phyloP scores from a whole-genome alignment of 1,140 invertebrate species.

The Nixonia krombeini region DNA sequence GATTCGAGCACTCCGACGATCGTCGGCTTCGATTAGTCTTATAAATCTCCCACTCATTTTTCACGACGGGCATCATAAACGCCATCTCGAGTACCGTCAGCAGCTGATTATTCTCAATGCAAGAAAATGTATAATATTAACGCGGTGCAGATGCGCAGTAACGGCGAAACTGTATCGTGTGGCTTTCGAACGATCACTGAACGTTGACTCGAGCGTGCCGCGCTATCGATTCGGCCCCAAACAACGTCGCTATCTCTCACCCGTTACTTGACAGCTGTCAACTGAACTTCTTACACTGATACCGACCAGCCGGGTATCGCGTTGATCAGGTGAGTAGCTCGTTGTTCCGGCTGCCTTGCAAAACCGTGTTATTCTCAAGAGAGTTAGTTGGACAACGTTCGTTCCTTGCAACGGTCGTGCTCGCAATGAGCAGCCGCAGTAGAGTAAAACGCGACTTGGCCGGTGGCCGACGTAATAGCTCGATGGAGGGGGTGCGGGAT shows the following conservation, averaged over 20 bases:
- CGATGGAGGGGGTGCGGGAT: slow-evolving; percentile 11
- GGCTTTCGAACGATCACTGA: neutral
- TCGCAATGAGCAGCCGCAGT: slow-evolving; percentile 54
- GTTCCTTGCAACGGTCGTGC: slow-evolving; percentile 45
- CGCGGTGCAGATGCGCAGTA: neutral
- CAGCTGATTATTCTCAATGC: slow-evolving; percentile 14
- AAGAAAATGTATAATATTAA: neutral
- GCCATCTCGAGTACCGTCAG: slow-evolving; percentile 77
- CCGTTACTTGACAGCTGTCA: too few species aligned
- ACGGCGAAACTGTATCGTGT: neutral
- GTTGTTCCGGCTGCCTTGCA: neutral
- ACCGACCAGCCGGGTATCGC: too few species aligned
- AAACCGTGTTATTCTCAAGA: neutral
- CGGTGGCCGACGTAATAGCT: neutral
- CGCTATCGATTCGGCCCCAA: too few species aligned
- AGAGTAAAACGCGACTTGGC: slow-evolving; percentile 1
- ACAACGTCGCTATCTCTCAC: too few species aligned
- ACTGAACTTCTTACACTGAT: too few species aligned
- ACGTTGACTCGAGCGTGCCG: too few species aligned
- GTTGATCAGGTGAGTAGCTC: too few species aligned
- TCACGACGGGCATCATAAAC: slow-evolving; percentile 94
- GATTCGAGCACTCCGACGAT: slow-evolving; percentile 81
- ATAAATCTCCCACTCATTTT: slow-evolving; percentile 94
- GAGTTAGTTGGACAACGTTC: slow-evolving; percentile 13
- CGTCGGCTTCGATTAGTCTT: slow-evolving; percentile 83